phyloP scores from a whole-genome alignment of 2,797 vertebrate genomes.

The Melanotaenia maccullochi region DNA sequence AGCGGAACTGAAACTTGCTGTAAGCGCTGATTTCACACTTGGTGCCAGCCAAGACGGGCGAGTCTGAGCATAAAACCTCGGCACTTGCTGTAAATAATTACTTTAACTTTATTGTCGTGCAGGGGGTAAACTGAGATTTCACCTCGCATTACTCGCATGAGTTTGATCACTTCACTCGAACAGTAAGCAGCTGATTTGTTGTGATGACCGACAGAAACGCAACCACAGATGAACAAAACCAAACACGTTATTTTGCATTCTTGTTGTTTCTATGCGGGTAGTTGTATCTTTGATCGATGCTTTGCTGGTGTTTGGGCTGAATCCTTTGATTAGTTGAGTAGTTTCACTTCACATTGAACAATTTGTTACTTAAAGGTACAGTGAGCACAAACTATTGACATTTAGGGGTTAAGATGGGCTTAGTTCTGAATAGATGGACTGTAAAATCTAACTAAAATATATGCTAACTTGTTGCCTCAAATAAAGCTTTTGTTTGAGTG shows the following conservation, averaged over 20 bases:
- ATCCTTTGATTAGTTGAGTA: no score
- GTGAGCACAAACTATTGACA: no score
- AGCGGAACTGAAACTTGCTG: constrained; percentile 25
- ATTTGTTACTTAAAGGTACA: no score
- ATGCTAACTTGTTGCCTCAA: no score
- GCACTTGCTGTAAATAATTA: constrained; percentile 41
- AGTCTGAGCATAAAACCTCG: constrained; percentile 31
- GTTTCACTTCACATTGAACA: not conserved
- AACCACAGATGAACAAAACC: constrained; percentile 17
- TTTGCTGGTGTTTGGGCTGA: no score
- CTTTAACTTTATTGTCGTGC: constrained; percentile 29
- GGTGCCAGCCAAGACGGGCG: constrained; percentile 13
- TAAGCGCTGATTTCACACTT: constrained; percentile 39
- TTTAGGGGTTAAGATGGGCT: no score
- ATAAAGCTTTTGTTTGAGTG: no score
- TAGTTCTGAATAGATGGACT: no score
- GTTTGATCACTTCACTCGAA: constrained; percentile 43
- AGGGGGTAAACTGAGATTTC: constrained; percentile 21
- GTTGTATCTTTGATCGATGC: no score
- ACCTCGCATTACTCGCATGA: constrained; percentile 22
- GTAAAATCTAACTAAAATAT: no score
- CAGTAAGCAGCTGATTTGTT: not conserved
- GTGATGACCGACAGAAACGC: constrained; percentile 5
- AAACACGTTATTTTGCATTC: constrained; percentile 1
- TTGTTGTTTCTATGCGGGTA: no score